A percentile compares a stretch with the other conserved stretches of the same genome.
Conservation (phyloP, 2,888 invertebrate genomes). For the Drosophila pegasa region DNA sequence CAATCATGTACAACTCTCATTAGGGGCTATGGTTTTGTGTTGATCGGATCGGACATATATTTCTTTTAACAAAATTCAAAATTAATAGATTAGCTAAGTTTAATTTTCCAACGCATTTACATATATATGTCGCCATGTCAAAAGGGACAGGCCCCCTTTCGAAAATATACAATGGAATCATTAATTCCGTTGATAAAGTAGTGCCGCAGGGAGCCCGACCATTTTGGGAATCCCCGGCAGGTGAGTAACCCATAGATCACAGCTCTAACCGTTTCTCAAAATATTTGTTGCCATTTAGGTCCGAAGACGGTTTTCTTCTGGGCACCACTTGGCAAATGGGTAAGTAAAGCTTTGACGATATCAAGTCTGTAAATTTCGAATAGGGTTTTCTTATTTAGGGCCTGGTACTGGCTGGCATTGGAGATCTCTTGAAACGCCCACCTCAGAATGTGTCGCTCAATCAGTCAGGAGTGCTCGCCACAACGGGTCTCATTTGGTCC, state of each 20-base stretch:
- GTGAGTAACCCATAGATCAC: conserved; percentile 17
- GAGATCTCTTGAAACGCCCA: conserved; percentile 55
- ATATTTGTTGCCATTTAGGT: conserved; percentile 39
- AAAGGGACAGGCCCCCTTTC: conserved; percentile 54
- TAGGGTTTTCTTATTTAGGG: conserved; percentile 13
- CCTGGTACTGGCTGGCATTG: conserved; percentile 59
- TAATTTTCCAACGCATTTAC: not conserved
- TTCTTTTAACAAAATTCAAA: conserved; percentile 10
- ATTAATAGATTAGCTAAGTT: not conserved
- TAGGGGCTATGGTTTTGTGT: not conserved
- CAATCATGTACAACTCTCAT: not conserved
- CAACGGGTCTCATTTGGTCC: conserved; percentile 63
- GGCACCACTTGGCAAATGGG: conserved; percentile 77
- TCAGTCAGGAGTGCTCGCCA: conserved; percentile 45
- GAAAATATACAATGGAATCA: conserved; percentile 55
- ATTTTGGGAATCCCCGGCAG: conserved; percentile 70
- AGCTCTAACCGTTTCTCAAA: not conserved
- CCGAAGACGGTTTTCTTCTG: conserved; percentile 78
- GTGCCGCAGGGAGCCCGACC: conserved; percentile 63
- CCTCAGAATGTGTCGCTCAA: conserved; percentile 57
- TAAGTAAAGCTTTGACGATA: conserved; percentile 25
- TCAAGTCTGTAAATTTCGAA: not conserved
- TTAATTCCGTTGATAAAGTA: conserved; percentile 52
- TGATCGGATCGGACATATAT: not conserved
- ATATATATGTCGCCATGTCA: conserved; percentile 36